Evolutionary conservation across 2,888 invertebrate species (phyloP), one percentile per base, ranked within the genome.

Genomic region (Scrobipalpa costella): DNA sequence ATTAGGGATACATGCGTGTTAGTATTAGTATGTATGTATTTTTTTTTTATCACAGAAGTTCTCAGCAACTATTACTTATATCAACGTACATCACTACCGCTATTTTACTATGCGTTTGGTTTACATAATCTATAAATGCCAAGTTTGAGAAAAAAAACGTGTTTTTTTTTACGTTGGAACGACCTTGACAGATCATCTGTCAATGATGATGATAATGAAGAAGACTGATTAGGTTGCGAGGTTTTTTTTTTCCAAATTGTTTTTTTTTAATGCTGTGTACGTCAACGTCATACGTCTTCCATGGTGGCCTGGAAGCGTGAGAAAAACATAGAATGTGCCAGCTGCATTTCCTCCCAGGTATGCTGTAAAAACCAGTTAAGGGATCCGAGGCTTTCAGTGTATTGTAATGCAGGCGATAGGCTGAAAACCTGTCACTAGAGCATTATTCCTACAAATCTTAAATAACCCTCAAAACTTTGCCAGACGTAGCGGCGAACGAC

Each of bases 141-240:
- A 55, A 58, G 57, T 19, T 36, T 36, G 58, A 52, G 59, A 49
- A 58, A 47, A 59, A 33, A 55, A 33, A 40, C 11, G n/a, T 40
- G 11, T 27, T 27, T 5, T 27, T 55, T 55, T n/a, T 55, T 55
- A 34, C n/a, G 8, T 34, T 55, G 27, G n/a, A 9, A 27, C 27
- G 55, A 27, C 55, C 55, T 55, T 55, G 27, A n/a, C 50, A 21
- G 8, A 19, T 50, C 19, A 50, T 9, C 19, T 17, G 15, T 47
- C 47, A 17, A 17, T 50, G 7, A 19, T 50, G 50, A 19, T 50
- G 50, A 50, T 19, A 21, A 5, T 50, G 5, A 40, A 40, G 40
- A 13, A 40, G 40, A 40, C 1, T 40, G 40, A 40, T 40, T 40
- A 40, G 40, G 1, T 40, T 40, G 40, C n/a, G 11, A 40, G 40